These are phyloP conservation scores for Belgica antarctica DNA, from an alignment of 2,888 invertebrate species.

Conservation along the genomic window DNA sequence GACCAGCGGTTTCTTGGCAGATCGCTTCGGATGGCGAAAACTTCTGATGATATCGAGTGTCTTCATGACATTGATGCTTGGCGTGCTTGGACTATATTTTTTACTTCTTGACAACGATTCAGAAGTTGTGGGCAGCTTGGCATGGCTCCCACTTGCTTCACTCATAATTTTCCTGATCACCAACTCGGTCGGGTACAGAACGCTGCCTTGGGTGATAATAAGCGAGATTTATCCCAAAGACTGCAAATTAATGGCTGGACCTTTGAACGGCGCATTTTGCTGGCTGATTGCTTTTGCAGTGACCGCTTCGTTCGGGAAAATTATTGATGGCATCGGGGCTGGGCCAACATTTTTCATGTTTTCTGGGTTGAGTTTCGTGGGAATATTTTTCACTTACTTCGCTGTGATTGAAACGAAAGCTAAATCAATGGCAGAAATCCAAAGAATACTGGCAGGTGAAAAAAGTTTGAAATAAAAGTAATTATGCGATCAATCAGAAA, in stretches of 20 bases:
- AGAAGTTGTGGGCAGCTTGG: constrained; percentile 57
- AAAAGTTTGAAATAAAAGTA: neutral
- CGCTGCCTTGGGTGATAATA: constrained; percentile 75
- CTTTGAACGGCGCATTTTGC: constrained; percentile 71
- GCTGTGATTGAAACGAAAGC: constrained; percentile 63
- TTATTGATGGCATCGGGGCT: constrained; percentile 58
- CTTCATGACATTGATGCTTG: constrained; percentile 67
- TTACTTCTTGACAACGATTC: constrained; percentile 51
- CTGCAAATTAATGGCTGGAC: constrained; percentile 68
- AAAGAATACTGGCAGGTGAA: neutral
- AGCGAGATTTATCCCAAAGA: constrained; percentile 72
- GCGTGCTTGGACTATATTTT: constrained; percentile 71
- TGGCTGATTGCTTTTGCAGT: constrained; percentile 73
- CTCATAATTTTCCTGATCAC: constrained; percentile 69
- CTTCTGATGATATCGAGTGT: constrained; percentile 62
- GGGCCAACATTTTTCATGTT: constrained; percentile 69
- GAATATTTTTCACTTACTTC: constrained; percentile 63
- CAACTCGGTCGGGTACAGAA: constrained; percentile 75
- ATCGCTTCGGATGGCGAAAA: constrained; percentile 61
- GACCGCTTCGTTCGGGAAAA: constrained; percentile 63
- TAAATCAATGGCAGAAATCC: constrained; percentile 66
- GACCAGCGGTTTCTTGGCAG: constrained; percentile 59
- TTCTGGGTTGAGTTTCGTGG: constrained; percentile 61
- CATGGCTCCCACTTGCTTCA: constrained; percentile 68
- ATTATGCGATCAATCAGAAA: no score